Base-by-base conservation (phyloP, 2,113 vertebrate genomes). In the Colaptes auratus region DNA sequence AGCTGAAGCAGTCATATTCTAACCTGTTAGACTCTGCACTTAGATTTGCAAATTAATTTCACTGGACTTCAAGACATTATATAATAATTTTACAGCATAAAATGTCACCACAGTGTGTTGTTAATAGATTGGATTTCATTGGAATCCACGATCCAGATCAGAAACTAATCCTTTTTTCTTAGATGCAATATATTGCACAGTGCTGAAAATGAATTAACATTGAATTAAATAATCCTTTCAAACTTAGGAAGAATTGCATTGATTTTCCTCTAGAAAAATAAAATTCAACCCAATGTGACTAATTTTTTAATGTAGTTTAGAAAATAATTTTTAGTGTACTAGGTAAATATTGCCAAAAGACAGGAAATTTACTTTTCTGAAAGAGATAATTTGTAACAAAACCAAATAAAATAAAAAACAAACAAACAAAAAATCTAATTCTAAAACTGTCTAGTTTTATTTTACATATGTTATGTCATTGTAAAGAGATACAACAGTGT, bases 261-360 rank as follows among this genome's bases (percentile, higher is more conserved):
- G 59, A 31, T 80, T 89, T 87, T 95, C 72, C 46, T 82, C 61
- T 52, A 18, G 46, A 60, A 63, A 63, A 39, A 39, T 56, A 39
- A 72, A 71, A 90, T 71, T 50, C 82, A 93, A 88, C 69, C 73
- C 10, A 59, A 42, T 78, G 28, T 89, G 52, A 94, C 50, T 86
- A 86, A 77, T 53, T 94, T 96, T 86, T 58, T 82, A 89, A 86
- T 15, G 30, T 21, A 31, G 82, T 95, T 95, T 89, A 58, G 44
- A 79, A 91, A 90, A 69, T 20, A 82, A 36, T 4, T 55, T 85
- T 21, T 31, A 58, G 15, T 44, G 46, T 73, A 48, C 19, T 66
- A 14, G 4, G 15, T 33, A 75, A 46, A 35, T 24, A 4, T 19
- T 88, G 16, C 13, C 19, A 35, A 72, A 88, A 67, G n/a, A 48